A percentile compares a stretch with the other conserved stretches of the same genome.
phyloP scores from a whole-genome alignment of 2,888 invertebrate genomes.

The Euzophera pinguis region DNA sequence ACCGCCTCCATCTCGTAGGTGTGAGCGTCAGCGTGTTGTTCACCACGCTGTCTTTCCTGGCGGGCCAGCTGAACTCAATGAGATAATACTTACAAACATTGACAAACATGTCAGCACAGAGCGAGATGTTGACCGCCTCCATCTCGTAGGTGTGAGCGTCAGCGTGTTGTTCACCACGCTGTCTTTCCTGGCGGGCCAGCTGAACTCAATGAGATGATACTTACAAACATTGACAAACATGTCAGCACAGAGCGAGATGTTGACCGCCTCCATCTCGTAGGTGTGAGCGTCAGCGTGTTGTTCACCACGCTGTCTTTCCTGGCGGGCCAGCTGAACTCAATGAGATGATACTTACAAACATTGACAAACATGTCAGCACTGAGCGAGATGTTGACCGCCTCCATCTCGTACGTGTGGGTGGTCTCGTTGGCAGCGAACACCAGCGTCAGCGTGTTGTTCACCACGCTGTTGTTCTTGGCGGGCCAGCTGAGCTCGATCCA shows the following conservation, averaged over 20 bases:
- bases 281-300: constrained; percentile 52
- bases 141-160: constrained; percentile 49
- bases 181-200: too few species aligned
- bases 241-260: constrained; percentile 51
- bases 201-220: constrained; percentile 29
- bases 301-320: too few species aligned
- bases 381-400: constrained; percentile 50
- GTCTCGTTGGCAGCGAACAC: constrained; percentile 48
- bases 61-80: too few species aligned
- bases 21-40: constrained; percentile 51
- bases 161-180: too few species aligned
- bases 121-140: constrained; percentile 47
- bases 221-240: constrained; percentile 63
- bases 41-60: too few species aligned
- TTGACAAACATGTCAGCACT: constrained; percentile 62
- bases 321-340: constrained; percentile 37
- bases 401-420: constrained; percentile 48
- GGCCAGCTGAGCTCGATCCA: constrained; percentile 45
- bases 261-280: constrained; percentile 47
- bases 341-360: constrained; percentile 43
- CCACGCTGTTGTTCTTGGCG: constrained; percentile 21
- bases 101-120: constrained; percentile 61
- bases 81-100: constrained; percentile 49
- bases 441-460: constrained; percentile 44
- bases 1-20: constrained; percentile 46